Evolutionary conservation across 2,888 invertebrate genomes (phyloP).

Genomic region (Stenichneumon culpator): DNA sequence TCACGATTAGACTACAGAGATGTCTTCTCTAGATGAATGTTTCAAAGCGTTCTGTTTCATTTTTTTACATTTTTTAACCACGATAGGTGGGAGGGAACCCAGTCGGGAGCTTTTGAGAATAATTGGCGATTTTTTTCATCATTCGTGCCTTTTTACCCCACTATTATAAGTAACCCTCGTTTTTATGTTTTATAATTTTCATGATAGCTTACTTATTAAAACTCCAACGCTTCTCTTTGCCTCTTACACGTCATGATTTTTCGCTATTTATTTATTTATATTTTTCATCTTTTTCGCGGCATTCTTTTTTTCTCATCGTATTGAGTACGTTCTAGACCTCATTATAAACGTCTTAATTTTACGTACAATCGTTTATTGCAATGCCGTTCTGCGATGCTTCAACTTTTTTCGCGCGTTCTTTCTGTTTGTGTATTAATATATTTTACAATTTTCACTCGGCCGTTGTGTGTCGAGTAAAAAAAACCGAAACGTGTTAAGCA

Average conservation of each 20-base stretch:
- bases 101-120: conserved; percentile 55
- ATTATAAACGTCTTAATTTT: conserved; percentile 9
- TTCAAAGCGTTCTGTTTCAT: not conserved
- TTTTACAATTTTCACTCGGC: conserved; percentile 54
- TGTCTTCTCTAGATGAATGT: conserved; percentile 28
- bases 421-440: conserved; percentile 24
- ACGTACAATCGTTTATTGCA: conserved; percentile 42
- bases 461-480: conserved; percentile 44
- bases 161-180: conserved; percentile 20
- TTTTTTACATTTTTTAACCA: conserved; percentile 37
- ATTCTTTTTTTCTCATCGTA: not conserved
- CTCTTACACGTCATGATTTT: not conserved
- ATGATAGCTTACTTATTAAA: conserved; percentile 4
- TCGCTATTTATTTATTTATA: conserved; percentile 13
- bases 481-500: conserved; percentile 35
- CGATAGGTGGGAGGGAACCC: conserved; percentile 58
- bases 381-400: conserved; percentile 28
- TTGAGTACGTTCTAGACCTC: not conserved
- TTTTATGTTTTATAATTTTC: not conserved
- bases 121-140: conserved; percentile 14
- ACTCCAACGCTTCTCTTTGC: not conserved
- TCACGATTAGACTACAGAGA: conserved; percentile 23
- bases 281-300: not conserved
- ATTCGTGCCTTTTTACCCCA: conserved; percentile 8
- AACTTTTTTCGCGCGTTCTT: not conserved